These are phyloP conservation scores for Limenitis camilla DNA, from an alignment of 2,888 invertebrate genomes.

Conservation along the genomic window DNA sequence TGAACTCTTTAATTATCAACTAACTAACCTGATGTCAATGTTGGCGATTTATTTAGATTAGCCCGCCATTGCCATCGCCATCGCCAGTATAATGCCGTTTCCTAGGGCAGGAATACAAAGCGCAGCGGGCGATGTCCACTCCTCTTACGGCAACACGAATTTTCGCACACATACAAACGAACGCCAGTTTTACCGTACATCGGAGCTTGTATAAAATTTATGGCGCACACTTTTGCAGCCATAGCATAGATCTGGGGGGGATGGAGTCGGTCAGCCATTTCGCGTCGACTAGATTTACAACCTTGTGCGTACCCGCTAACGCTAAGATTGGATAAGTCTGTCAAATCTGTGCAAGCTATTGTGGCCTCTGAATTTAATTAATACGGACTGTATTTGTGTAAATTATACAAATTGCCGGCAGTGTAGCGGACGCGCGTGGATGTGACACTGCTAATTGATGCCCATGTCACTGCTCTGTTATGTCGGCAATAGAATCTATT, in stretches of 20 bases:
- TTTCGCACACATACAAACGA: slow-evolving; percentile 58
- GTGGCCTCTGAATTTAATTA: slow-evolving; percentile 27
- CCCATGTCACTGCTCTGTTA: slow-evolving; percentile 13
- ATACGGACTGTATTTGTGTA: slow-evolving; percentile 28
- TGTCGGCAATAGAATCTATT: slow-evolving; percentile 9
- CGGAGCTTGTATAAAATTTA: slow-evolving; percentile 70
- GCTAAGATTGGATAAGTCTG: slow-evolving; percentile 51
- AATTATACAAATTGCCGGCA: slow-evolving; percentile 22
- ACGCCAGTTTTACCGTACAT: slow-evolving; percentile 64
- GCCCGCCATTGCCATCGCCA: too few relatives aligned
- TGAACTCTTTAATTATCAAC: slow-evolving; percentile 47
- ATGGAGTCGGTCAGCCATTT: slow-evolving; percentile 70
- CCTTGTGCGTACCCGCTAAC: slow-evolving; percentile 62
- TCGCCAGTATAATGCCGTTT: slow-evolving; percentile 48
- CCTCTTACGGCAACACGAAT: slow-evolving; percentile 62
- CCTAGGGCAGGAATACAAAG: slow-evolving; percentile 54
- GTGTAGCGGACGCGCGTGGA: slow-evolving; percentile 17
- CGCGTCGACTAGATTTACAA: slow-evolving; percentile 73
- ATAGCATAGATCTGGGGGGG: slow-evolving; percentile 59
- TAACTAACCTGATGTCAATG: slow-evolving; percentile 47
- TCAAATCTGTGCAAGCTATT: slow-evolving; percentile 29
- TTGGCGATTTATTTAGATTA: slow-evolving; percentile 62
- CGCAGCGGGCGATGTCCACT: slow-evolving; percentile 63
- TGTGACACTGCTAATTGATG: slow-evolving; percentile 24
- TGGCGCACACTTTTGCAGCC: slow-evolving; percentile 71